These are phyloP conservation scores for Coronaproctus castanopsis DNA, from an alignment of 2,888 invertebrate genomes.

Conservation along the genomic window DNA sequence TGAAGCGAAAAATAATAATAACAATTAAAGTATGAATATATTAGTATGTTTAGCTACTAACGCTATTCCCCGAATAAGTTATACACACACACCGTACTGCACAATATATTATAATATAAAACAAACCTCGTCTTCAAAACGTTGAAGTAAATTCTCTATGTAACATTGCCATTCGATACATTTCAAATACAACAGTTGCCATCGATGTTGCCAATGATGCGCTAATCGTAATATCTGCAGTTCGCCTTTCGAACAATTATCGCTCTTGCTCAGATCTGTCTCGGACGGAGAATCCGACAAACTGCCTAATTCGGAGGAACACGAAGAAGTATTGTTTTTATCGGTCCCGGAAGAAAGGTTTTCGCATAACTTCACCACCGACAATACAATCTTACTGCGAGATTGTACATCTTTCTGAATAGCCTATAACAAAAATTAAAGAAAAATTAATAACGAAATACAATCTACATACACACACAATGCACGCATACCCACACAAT, in stretches of 20 bases:
- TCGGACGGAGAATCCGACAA: not conserved
- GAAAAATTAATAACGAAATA: no score
- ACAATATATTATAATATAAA: no score
- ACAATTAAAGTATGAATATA: no score
- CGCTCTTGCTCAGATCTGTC: slow-evolving; percentile 9
- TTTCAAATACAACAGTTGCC: slow-evolving; percentile 72
- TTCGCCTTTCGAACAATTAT: slow-evolving; percentile 18
- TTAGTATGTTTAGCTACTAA: no score
- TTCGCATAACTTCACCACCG: slow-evolving; percentile 53
- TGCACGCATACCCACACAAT: no score
- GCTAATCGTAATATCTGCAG: slow-evolving; percentile 34
- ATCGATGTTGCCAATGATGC: slow-evolving; percentile 59
- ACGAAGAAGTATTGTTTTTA: slow-evolving; percentile 15
- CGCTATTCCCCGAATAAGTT: no score
- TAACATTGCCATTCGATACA: slow-evolving; percentile 84
- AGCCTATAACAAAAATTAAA: slow-evolving; percentile 39
- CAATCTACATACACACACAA: no score
- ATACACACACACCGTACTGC: no score
- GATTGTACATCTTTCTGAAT: slow-evolving; percentile 83
- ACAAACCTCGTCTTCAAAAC: not conserved
- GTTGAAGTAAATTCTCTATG: slow-evolving; percentile 44
- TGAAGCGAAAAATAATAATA: no score
- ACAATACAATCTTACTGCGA: slow-evolving; percentile 63
- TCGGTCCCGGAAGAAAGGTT: slow-evolving; percentile 31
- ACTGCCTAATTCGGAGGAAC: slow-evolving; percentile 16